These are phyloP conservation scores for Thelohanellus kitauei DNA, from an alignment of 30 jellyfish, hydroid and myxozoan genomes.

Conservation along the genomic window DNA sequence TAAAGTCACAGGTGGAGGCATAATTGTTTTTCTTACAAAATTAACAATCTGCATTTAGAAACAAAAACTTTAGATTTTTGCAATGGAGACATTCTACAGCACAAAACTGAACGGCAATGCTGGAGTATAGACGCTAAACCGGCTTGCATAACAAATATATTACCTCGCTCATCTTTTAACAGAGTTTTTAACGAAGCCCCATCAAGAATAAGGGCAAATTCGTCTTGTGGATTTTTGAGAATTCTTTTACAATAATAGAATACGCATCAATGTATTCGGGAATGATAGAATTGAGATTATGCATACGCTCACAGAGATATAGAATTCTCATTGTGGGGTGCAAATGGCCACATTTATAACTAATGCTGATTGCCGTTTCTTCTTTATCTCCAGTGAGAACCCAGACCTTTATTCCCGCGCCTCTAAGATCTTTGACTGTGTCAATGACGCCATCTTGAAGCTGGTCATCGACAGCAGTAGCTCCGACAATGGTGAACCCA, in stretches of 20 bases:
- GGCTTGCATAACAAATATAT: not conserved
- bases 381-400: slow-evolving; percentile 91
- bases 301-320: slow-evolving; percentile 8
- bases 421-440: slow-evolving; percentile 49
- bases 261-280: not conserved
- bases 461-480: slow-evolving; percentile 97
- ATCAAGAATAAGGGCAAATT: slow-evolving; percentile 53
- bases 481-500: slow-evolving; percentile 43
- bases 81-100: slow-evolving; percentile 98
- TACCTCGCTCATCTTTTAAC: slow-evolving; percentile 17
- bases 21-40: slow-evolving; percentile 6
- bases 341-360: slow-evolving; percentile 82
- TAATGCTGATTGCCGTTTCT: slow-evolving; percentile 86
- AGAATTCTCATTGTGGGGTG: too few species aligned
- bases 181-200: slow-evolving; percentile 37
- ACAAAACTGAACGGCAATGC: slow-evolving; percentile 56
- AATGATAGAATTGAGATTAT: not conserved
- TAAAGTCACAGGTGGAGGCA: slow-evolving; percentile 68
- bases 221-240: too few species aligned
- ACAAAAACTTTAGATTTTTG: slow-evolving; percentile 62
- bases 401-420: slow-evolving; percentile 97
- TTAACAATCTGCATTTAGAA: slow-evolving; percentile 23
- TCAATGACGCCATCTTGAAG: slow-evolving; percentile 72
- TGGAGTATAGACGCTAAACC: too few species aligned
- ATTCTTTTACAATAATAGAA: not conserved